A percentile compares a stretch with the other conserved stretches of the same genome.
phyloP scores from a whole-genome alignment of 2,888 invertebrate species.

The Hemistola chrysoprasaria region DNA sequence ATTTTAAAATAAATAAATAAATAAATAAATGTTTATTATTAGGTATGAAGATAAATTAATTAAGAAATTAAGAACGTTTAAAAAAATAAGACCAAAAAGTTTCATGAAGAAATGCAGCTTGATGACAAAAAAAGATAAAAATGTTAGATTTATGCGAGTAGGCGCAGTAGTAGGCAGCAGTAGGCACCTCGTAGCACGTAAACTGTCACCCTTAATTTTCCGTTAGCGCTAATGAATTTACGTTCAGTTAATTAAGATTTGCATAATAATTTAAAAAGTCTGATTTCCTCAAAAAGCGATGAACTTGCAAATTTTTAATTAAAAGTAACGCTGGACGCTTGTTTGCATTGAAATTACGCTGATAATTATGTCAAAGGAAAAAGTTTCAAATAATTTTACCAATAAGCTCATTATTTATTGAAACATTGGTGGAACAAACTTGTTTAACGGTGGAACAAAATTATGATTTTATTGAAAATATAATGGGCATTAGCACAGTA shows the following conservation, averaged over 20 bases:
- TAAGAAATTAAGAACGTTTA: too few species aligned
- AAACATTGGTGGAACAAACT: too few species aligned
- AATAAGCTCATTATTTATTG: conserved; percentile 7
- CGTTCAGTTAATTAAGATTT: conserved; percentile 68
- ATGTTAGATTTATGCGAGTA: conserved; percentile 20
- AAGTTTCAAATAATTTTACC: conserved; percentile 1
- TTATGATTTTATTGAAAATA: too few species aligned
- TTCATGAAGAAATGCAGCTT: too few species aligned
- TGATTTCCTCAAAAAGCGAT: conserved; percentile 59
- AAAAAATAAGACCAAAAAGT: too few species aligned
- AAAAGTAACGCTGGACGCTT: conserved; percentile 63
- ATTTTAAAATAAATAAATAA: too few species aligned
- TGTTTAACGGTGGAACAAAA: too few species aligned
- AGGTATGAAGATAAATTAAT: too few species aligned
- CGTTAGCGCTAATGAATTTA: conserved; percentile 53
- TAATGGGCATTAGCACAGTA: too few species aligned
- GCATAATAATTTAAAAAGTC: conserved; percentile 65
- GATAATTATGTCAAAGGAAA: conserved; percentile 29
- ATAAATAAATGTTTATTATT: too few species aligned
- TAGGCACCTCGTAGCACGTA: conserved; percentile 32
- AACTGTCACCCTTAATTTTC: conserved; percentile 53
- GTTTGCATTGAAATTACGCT: conserved; percentile 44
- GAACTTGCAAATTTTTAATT: conserved; percentile 65
- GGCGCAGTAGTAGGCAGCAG: too few species aligned
- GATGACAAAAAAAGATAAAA: too few species aligned